Conservation (phyloP, 2,113 vertebrate species). For the Pseudolaguvia tuberculata region DNA sequence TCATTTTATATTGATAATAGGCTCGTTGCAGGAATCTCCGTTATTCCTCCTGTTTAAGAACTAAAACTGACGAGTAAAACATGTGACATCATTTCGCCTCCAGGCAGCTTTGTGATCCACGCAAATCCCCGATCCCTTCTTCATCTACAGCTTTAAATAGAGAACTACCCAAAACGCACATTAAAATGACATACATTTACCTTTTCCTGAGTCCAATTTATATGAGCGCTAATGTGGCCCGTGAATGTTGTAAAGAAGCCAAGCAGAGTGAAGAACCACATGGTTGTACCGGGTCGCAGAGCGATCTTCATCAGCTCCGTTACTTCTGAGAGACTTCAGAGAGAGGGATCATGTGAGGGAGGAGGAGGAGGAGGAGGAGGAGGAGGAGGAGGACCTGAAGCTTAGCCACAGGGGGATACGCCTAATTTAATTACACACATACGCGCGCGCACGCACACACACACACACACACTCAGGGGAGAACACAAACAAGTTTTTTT, state of each 20-base stretch:
- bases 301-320: constrained; percentile 37
- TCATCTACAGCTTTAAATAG: background rate
- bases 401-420: background rate
- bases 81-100: background rate
- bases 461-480: too few relatives aligned
- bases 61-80: background rate
- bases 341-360: constrained; percentile 67
- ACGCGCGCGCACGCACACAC: background rate
- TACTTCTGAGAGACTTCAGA: constrained; percentile 38
- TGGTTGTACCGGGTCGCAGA: constrained; percentile 27
- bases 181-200: constrained; percentile 45
- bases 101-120: background rate
- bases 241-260: constrained; percentile 48
- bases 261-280: constrained; percentile 49
- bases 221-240: constrained; percentile 45
- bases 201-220: constrained; percentile 69
- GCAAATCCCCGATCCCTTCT: background rate
- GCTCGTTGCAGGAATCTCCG: background rate
- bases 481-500: background rate
- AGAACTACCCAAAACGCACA: background rate
- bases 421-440: background rate
- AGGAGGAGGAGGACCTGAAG: constrained; percentile 39
- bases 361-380: constrained; percentile 39
- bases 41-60: background rate
- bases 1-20: background rate